Base-by-base conservation (phyloP, 2,113 vertebrate species). In the Centropus bengalensis region DNA sequence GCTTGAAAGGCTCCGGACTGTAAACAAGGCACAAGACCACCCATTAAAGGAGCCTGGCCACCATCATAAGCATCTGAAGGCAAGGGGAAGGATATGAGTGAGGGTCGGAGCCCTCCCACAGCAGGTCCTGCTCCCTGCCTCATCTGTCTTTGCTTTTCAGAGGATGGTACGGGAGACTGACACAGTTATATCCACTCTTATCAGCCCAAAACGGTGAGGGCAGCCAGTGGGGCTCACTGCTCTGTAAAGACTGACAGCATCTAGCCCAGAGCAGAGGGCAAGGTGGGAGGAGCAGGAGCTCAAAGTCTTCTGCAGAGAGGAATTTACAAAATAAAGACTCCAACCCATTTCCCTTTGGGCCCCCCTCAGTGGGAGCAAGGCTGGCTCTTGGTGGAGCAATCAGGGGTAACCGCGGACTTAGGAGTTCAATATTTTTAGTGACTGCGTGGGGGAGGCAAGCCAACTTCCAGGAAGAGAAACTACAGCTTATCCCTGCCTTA, bases 11-110 rank as follows among this genome's bases (percentile, higher is more conserved):
- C 13, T 32, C 69, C 47, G 51, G 28, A 7, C 69, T 91, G 64
- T 92, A 96, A 96, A 93, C 88, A 95, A 92, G 88, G 5, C 66
- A 54, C 63, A 88, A 88, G 94, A 96, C 94, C 96, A 95, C 94
- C 91, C 92, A 84, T 5, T 14, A 12, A 27, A 86, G 52, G 64
- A 71, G 89, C 75, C 85, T 30, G 51, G 49, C 74, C 82, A 13
- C 38, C 54, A 1, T 36, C 45, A 9, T 5, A n/a, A 73, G 74
- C 49, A 33, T 6, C 70, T 9, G 5, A 13, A 12, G 4, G 14
- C 32, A 26, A 67, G 38, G 70, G 62, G 70, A 51, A 71, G 22
- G 79, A 82, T 71, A 27, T 4, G 67, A 83, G 62, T 9, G 81
- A 82, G 56, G 89, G 92, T 71, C 83, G 51, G 91, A 89, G 91